phyloP scores from a whole-genome alignment of 2,888 invertebrate species.

The Bhutanitis thaidina region DNA sequence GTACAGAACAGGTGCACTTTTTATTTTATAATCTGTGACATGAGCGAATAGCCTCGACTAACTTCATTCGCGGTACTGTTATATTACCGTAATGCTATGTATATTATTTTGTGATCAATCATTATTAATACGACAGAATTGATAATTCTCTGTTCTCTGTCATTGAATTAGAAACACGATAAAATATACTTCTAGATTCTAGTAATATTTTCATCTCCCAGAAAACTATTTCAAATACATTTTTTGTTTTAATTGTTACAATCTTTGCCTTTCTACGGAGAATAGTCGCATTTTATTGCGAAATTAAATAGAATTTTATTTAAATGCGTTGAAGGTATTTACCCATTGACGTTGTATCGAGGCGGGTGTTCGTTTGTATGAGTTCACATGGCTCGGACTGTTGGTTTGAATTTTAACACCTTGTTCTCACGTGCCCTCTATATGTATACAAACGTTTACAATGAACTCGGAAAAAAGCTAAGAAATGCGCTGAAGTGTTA shows the following conservation, averaged over 20 bases:
- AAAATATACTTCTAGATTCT: too few species aligned
- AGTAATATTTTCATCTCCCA: too few species aligned
- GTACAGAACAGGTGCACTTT: neutral
- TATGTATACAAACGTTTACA: slow-evolving; percentile 1
- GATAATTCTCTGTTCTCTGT: slow-evolving; percentile 1
- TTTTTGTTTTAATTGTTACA: too few species aligned
- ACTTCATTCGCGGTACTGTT: slow-evolving; percentile 6
- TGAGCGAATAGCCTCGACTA: neutral
- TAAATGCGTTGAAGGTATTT: slow-evolving; percentile 10
- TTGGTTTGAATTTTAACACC: slow-evolving; percentile 26
- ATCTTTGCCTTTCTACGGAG: neutral
- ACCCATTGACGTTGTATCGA: slow-evolving; percentile 1
- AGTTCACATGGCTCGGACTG: neutral
- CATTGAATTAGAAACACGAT: too few species aligned
- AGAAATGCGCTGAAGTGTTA: neutral
- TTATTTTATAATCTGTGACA: slow-evolving; percentile 14
- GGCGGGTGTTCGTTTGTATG: slow-evolving; percentile 23
- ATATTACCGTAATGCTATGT: neutral
- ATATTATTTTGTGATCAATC: slow-evolving; percentile 16
- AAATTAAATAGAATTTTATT: slow-evolving; percentile 5
- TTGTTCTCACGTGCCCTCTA: slow-evolving; percentile 21
- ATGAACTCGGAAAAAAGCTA: slow-evolving; percentile 2
- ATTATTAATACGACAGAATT: slow-evolving; percentile 19
- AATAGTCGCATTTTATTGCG: slow-evolving; percentile 1
- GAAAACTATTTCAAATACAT: too few species aligned